phyloP scores from a whole-genome alignment of 2,797 vertebrate species.

The Zenarchopterus dispar region DNA sequence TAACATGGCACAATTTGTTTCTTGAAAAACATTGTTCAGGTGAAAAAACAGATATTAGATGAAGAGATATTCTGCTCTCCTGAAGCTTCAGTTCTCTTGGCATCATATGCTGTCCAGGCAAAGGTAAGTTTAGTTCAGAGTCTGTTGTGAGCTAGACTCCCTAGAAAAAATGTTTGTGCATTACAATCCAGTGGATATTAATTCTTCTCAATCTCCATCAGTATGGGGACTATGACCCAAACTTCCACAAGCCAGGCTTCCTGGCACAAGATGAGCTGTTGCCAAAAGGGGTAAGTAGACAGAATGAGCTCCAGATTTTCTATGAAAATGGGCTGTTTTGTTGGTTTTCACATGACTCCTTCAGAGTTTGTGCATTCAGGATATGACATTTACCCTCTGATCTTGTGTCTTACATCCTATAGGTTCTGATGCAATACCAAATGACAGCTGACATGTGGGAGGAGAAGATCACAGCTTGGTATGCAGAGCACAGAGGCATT shows the following conservation, averaged over 20 bases:
- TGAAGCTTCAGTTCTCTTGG: slow-evolving; percentile 92
- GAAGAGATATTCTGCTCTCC: slow-evolving; percentile 96
- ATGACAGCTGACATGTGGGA: slow-evolving; percentile 98
- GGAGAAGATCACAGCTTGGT: slow-evolving; percentile 95
- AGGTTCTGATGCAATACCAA: slow-evolving; percentile 89
- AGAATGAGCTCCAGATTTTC: background rate
- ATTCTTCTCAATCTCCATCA: slow-evolving; percentile 43
- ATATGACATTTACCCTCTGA: background rate
- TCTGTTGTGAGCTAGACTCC: background rate
- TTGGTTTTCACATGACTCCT: background rate
- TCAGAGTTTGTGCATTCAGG: background rate
- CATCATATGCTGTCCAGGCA: slow-evolving; percentile 94
- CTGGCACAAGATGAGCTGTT: slow-evolving; percentile 91
- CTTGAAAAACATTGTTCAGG: slow-evolving; percentile 71
- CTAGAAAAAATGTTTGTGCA: slow-evolving; percentile 1
- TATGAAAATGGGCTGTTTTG: background rate
- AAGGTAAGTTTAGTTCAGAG: slow-evolving; percentile 81
- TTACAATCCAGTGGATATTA: background rate
- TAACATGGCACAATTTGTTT: too few relatives aligned
- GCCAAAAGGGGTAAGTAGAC: slow-evolving; percentile 88
- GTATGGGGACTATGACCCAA: slow-evolving; percentile 93
- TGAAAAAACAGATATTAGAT: slow-evolving; percentile 95
- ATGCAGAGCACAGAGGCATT: slow-evolving; percentile 92
- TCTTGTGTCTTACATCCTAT: background rate
- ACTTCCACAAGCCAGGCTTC: slow-evolving; percentile 92